Evolutionary conservation across 2,113 vertebrate genomes (phyloP).

Genomic region (Zosterops japonicus): DNA sequence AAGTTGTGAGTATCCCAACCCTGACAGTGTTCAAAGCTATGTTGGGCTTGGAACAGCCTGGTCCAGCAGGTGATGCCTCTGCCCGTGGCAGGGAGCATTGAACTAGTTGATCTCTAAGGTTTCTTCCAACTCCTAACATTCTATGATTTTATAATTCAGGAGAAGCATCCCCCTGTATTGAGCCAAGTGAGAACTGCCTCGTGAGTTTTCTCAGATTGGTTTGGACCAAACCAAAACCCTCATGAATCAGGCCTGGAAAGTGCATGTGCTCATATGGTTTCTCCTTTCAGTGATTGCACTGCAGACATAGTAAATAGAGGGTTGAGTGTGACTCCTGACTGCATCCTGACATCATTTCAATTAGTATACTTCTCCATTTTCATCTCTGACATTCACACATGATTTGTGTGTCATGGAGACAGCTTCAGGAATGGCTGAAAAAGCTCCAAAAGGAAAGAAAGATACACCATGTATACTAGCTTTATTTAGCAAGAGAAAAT

Average conservation of each 20-base stretch:
- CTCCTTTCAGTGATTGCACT: neutral
- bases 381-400: neutral
- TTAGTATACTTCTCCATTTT: conserved; percentile 2
- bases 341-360: neutral
- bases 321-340: neutral
- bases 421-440: neutral
- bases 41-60: neutral
- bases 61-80: neutral
- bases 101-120: neutral
- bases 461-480: neutral
- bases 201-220: neutral
- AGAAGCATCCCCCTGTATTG: neutral
- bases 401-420: neutral
- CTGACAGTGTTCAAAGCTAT: neutral
- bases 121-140: neutral
- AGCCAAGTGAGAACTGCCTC: neutral
- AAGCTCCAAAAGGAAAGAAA: neutral
- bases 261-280: neutral
- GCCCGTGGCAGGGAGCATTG: too few species aligned
- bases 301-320: neutral
- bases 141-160: neutral
- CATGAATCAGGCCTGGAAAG: neutral
- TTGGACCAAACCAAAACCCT: neutral
- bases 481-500: neutral
- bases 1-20: neutral